Evolutionary conservation across 2,888 invertebrate species (phyloP).

Genomic region (Apamea sordens): DNA sequence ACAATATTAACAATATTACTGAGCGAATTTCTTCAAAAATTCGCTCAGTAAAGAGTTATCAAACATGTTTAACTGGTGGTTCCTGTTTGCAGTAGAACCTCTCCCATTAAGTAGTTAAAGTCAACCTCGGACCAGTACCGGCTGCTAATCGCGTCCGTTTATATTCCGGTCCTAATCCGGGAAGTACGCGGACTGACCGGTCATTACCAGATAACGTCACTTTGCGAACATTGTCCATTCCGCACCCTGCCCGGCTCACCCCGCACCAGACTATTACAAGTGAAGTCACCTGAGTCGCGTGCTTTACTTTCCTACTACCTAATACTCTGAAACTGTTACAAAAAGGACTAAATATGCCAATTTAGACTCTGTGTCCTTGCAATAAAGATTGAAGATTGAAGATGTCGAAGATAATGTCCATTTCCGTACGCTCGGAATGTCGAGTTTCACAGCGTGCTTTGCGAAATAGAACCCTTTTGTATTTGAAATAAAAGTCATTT

Average conservation of each 20-base stretch:
- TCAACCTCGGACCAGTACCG: conserved; percentile 3
- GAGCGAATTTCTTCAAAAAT: background rate
- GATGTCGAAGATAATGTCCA: background rate
- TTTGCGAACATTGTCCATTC: conserved; percentile 45
- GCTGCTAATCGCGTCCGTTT: conserved; percentile 33
- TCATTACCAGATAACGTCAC: conserved; percentile 55
- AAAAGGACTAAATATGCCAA: background rate
- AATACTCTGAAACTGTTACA: conserved; percentile 6
- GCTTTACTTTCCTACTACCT: conserved; percentile 15
- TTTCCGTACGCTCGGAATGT: background rate
- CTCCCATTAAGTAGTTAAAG: conserved; percentile 9
- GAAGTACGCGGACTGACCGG: conserved; percentile 11
- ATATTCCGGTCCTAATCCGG: conserved; percentile 17
- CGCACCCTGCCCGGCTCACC: conserved; percentile 14
- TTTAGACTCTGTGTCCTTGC: background rate
- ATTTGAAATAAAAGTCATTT: background rate
- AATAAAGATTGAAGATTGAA: too few species aligned
- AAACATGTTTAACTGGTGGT: background rate
- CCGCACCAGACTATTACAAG: conserved; percentile 25
- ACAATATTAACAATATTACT: background rate
- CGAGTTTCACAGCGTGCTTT: background rate
- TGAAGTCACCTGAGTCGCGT: conserved; percentile 33
- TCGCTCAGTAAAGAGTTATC: background rate
- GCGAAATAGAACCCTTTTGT: background rate
- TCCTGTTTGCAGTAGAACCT: background rate